Percentiles rank a stretch among this genome's conserved stretches.
Evolutionary conservation across 2,888 invertebrate species (phyloP).

Genomic region (Drosophila mulleri): DNA sequence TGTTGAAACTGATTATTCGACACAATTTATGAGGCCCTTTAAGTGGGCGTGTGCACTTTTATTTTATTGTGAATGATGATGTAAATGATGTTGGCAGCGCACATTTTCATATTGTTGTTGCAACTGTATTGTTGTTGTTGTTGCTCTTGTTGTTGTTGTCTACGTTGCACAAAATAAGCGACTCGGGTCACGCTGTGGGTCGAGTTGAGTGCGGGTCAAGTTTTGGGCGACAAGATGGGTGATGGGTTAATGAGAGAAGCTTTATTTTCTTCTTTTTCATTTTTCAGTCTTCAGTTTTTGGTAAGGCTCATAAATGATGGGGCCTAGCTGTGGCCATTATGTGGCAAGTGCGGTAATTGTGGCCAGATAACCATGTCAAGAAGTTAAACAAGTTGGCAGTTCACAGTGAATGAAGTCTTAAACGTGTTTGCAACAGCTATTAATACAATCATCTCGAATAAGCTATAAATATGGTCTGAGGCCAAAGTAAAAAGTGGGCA

Average conservation of each 20-base stretch:
- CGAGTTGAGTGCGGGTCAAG: slow-evolving; percentile 66
- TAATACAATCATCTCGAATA: not conserved
- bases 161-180: slow-evolving; percentile 38
- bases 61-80: slow-evolving; percentile 81
- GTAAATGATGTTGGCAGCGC: slow-evolving; percentile 77
- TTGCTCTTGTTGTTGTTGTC: slow-evolving; percentile 30
- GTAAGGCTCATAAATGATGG: slow-evolving; percentile 30
- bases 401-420: not conserved
- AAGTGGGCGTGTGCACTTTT: slow-evolving; percentile 81
- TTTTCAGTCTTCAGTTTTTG: slow-evolving; percentile 19
- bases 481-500: not conserved
- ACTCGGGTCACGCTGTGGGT: slow-evolving; percentile 52
- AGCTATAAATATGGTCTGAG: not conserved
- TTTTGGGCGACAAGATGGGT: slow-evolving; percentile 64
- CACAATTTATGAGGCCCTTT: slow-evolving; percentile 80
- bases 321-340: slow-evolving; percentile 18
- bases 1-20: slow-evolving; percentile 80
- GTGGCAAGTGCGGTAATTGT: slow-evolving; percentile 31
- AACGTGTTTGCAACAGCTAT: slow-evolving; percentile 3
- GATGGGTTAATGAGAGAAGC: slow-evolving; percentile 71
- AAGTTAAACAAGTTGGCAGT: slow-evolving; percentile 8
- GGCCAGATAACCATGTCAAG: slow-evolving; percentile 24
- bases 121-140: slow-evolving; percentile 8
- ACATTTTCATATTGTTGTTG: slow-evolving; percentile 53
- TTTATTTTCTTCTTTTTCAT: slow-evolving; percentile 3